Conservation (phyloP, 2,888 invertebrate species). For the Homarus gammarus region DNA sequence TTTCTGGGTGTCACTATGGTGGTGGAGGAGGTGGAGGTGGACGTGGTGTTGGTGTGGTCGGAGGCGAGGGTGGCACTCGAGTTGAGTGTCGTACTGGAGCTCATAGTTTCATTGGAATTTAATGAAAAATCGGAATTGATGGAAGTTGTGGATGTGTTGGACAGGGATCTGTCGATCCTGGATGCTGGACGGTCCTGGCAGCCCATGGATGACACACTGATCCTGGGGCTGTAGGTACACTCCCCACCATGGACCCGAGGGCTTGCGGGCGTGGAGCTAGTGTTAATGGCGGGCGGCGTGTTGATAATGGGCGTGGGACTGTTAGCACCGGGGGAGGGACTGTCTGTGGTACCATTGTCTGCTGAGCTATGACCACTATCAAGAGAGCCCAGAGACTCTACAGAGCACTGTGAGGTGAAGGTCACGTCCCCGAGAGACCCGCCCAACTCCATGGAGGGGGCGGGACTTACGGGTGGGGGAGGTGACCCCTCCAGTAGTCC, state of each 20-base stretch:
- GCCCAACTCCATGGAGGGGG: slow-evolving; percentile 56
- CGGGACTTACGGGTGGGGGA: slow-evolving; percentile 55
- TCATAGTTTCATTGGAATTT: slow-evolving; percentile 9
- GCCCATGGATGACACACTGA: slow-evolving; percentile 57
- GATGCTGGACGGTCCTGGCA: slow-evolving; percentile 42
- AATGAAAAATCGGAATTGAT: slow-evolving; percentile 22
- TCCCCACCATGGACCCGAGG: not conserved
- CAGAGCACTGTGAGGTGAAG: slow-evolving; percentile 62
- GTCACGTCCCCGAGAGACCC: slow-evolving; percentile 44
- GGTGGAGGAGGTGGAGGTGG: slow-evolving; percentile 50
- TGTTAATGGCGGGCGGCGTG: not conserved
- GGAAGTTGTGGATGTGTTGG: slow-evolving; percentile 30
- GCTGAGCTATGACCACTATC: slow-evolving; percentile 66
- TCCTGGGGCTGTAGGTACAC: not conserved
- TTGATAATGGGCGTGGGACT: not conserved
- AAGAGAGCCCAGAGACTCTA: slow-evolving; percentile 66
- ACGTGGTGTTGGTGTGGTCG: slow-evolving; percentile 15
- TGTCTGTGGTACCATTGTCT: slow-evolving; percentile 29
- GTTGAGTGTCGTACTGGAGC: slow-evolving; percentile 21
- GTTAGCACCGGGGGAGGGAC: slow-evolving; percentile 22
- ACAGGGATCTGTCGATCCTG: slow-evolving; percentile 46
- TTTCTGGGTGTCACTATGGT: slow-evolving; percentile 62
- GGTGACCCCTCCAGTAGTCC: slow-evolving; percentile 43
- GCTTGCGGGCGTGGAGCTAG: not conserved
- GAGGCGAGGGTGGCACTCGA: slow-evolving; percentile 26